phyloP scores from a whole-genome alignment of 2,888 invertebrate species.

The Seladonia tumulorum region DNA sequence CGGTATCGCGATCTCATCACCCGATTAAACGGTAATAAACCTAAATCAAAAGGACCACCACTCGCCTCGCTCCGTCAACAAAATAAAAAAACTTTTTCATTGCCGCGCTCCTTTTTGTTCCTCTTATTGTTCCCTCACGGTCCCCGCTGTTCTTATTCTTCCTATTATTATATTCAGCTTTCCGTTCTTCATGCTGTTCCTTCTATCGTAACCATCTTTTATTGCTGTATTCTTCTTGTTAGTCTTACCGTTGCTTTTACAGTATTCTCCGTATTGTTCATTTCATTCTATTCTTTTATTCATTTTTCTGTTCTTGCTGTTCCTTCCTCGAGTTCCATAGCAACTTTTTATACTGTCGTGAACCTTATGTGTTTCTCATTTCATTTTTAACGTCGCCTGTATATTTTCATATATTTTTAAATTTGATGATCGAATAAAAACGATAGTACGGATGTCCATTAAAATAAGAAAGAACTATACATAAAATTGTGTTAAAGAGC shows the following conservation, averaged over 20 bases:
- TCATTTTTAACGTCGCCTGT: neutral
- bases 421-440: neutral
- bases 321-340: neutral
- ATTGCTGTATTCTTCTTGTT: neutral
- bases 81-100: neutral
- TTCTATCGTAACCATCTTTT: neutral
- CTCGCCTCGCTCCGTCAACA: neutral
- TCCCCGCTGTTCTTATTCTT: neutral
- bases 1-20: neutral
- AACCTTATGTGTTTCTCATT: neutral
- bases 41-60: constrained; percentile 2
- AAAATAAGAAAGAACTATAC: neutral
- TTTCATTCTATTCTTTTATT: neutral
- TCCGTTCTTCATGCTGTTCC: neutral
- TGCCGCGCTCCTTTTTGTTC: neutral
- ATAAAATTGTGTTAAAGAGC: neutral
- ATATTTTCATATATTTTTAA: neutral
- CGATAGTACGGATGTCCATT: neutral
- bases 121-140: neutral
- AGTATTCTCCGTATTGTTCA: neutral
- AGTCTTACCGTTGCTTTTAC: neutral
- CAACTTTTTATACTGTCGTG: neutral
- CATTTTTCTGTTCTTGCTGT: neutral
- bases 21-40: neutral
- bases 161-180: neutral